Conservation (phyloP, 2,797 vertebrate species). For the Pangasius sanitwongsei region DNA sequence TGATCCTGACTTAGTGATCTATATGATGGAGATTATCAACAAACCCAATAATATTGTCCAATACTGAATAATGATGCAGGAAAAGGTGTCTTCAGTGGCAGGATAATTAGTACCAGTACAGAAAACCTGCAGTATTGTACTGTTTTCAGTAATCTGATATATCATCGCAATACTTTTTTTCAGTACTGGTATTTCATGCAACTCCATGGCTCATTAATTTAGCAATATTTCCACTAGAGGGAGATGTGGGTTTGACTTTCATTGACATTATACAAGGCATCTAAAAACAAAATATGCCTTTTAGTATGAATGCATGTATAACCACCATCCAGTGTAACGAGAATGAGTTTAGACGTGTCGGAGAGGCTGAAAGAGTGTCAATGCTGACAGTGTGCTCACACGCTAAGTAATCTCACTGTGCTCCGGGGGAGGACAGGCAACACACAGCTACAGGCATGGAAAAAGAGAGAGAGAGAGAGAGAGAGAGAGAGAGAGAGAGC, state of each 20-base stretch:
- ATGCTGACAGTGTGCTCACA: conserved; percentile 1
- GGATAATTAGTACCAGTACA: background rate
- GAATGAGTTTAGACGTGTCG: background rate
- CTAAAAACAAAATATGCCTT: background rate
- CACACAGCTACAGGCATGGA: background rate
- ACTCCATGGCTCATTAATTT: background rate
- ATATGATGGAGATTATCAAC: background rate
- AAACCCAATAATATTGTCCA: background rate
- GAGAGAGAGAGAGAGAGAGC: background rate
- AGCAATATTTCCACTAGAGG: conserved; percentile 34
- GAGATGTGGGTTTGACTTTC: background rate
- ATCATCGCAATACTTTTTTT: background rate
- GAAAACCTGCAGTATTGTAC: background rate
- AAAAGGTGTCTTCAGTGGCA: background rate
- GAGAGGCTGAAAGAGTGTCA: background rate
- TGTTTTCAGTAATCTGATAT: background rate
- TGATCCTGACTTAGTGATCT: background rate
- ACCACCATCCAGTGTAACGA: background rate
- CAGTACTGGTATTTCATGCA: background rate
- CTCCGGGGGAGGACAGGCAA: conserved; percentile 17
- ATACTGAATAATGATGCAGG: background rate
- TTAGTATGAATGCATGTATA: background rate
- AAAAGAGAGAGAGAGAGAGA: background rate
- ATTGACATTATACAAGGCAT: background rate
- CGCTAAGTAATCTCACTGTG: background rate